Evolutionary conservation across 2,113 vertebrate genomes (phyloP), one percentile per base, ranked within the genome.

Genomic region (Oreotrochilus melanogaster): DNA sequence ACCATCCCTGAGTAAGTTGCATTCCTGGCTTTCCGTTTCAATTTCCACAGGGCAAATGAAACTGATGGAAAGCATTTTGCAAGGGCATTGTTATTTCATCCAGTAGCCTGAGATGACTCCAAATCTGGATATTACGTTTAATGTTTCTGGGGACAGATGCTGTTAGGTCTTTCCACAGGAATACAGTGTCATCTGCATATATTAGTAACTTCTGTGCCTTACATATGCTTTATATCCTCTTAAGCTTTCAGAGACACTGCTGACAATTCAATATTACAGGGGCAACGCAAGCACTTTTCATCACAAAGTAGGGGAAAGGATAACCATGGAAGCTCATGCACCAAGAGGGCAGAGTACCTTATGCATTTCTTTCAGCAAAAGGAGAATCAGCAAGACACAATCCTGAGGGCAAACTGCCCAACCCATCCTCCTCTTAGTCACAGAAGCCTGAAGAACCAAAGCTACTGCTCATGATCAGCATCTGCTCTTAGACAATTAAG

Each of bases 91-190:
- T 83, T 79, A 91, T 92, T 94, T 84, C 93, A 64, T 84, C 73
- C 62, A 73, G 67, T 25, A 96, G 62, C 90, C 91, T 95, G 92
- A 96, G 69, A 62, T 14, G 76, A 94, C 94, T 97, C 75, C 88
- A 86, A 95, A 96, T 92, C 60, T 89, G 83, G 83, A 24, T 75
- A 96, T 94, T 87, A 54, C 60, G 94, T 96, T 94, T 94, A 90
- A 86, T 92, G 88, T 88, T 97, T 73, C 94, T 75, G 85, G 86
- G 83, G 83, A 95, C 81, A 95, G 92, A 94, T 79, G 89, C 56
- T 89, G 23, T 79, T 92, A 87, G 47, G 73, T 50, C 65, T 91
- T 94, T 95, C 83, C 76, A 92, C 14, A 80, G 57, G 43, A 94
- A 73, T 15, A 76, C 65, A 60, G 11, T 10, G 86, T 65, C 78